These are phyloP conservation scores for Drosophila quasianomalipes DNA, from an alignment of 2,888 invertebrate genomes.

Conservation along the genomic window DNA sequence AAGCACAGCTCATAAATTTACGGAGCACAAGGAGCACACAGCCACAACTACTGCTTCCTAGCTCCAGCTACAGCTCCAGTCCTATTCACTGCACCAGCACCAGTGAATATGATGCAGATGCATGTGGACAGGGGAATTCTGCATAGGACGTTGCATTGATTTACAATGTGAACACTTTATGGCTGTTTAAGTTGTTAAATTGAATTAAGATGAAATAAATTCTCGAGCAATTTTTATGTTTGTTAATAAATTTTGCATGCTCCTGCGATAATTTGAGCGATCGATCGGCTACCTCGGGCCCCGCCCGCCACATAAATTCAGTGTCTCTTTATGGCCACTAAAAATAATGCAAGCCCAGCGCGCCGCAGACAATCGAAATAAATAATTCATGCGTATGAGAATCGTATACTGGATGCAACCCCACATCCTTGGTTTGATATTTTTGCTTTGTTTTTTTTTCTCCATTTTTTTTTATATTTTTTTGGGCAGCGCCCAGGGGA, in stretches of 20 bases:
- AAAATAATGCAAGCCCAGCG: conserved; percentile 64
- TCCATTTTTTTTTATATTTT: conserved; percentile 15
- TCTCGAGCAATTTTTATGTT: conserved; percentile 76
- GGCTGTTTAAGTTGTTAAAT: conserved; percentile 84
- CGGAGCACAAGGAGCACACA: conserved; percentile 27
- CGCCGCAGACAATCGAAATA: conserved; percentile 73
- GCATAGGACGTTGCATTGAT: conserved; percentile 73
- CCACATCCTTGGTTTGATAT: conserved; percentile 22
- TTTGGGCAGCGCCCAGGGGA: conserved; percentile 69
- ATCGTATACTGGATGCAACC: conserved; percentile 22
- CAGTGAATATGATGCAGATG: conserved; percentile 44
- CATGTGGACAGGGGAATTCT: conserved; percentile 35
- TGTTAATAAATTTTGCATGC: conserved; percentile 82
- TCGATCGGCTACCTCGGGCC: conserved; percentile 25
- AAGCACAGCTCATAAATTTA: conserved; percentile 78
- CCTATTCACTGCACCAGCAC: background rate
- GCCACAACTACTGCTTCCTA: conserved; percentile 19
- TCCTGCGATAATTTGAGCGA: conserved; percentile 74
- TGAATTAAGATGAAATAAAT: conserved; percentile 84
- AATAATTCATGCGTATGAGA: conserved; percentile 74
- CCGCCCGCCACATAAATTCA: conserved; percentile 47
- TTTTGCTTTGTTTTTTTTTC: conserved; percentile 3
- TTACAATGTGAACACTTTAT: conserved; percentile 84
- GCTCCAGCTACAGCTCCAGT: conserved; percentile 2
- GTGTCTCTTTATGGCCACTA: conserved; percentile 55